Percentiles rank a stretch among this genome's conserved stretches.
phyloP scores from a whole-genome alignment of 2,113 vertebrate genomes.

The Triplophysa dalaica region DNA sequence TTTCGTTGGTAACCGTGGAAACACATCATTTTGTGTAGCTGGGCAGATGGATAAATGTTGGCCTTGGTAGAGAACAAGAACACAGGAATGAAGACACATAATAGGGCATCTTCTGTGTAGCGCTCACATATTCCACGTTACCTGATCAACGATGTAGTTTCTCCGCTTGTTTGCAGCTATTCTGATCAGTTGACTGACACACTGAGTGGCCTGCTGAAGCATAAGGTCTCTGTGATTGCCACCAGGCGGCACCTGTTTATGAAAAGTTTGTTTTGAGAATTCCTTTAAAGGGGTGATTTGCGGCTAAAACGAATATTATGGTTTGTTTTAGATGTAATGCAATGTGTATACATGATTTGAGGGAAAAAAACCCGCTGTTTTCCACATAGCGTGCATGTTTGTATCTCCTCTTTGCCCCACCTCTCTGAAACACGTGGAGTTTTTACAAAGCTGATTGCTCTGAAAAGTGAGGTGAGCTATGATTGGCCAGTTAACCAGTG shows the following conservation, averaged over 20 bases:
- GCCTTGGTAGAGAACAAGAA: constrained; percentile 66
- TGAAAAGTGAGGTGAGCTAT: too few relatives aligned
- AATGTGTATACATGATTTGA: too few relatives aligned
- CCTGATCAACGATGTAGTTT: constrained; percentile 92
- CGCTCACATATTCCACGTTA: constrained; percentile 51
- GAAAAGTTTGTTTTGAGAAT: not conserved
- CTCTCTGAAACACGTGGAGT: too few relatives aligned
- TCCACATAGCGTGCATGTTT: too few relatives aligned
- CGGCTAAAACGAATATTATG: too few relatives aligned
- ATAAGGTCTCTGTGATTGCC: constrained; percentile 71
- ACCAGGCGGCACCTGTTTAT: constrained; percentile 45
- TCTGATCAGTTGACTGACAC: constrained; percentile 83
- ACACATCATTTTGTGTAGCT: constrained; percentile 80
- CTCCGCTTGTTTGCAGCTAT: constrained; percentile 78
- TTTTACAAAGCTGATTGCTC: too few relatives aligned
- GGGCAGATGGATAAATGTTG: constrained; percentile 86
- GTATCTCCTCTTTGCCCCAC: too few relatives aligned
- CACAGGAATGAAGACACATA: not conserved
- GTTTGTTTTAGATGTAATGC: too few relatives aligned
- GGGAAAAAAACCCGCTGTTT: too few relatives aligned
- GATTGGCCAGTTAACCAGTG: too few relatives aligned
- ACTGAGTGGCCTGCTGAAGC: constrained; percentile 84
- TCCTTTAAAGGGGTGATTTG: too few relatives aligned
- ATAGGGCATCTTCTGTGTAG: not conserved
- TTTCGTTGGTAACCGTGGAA: constrained; percentile 79